Evolutionary conservation across 35 echinoderm and acorn worm genomes (phyloP).

Genomic region (Holothuria glaberrima): DNA sequence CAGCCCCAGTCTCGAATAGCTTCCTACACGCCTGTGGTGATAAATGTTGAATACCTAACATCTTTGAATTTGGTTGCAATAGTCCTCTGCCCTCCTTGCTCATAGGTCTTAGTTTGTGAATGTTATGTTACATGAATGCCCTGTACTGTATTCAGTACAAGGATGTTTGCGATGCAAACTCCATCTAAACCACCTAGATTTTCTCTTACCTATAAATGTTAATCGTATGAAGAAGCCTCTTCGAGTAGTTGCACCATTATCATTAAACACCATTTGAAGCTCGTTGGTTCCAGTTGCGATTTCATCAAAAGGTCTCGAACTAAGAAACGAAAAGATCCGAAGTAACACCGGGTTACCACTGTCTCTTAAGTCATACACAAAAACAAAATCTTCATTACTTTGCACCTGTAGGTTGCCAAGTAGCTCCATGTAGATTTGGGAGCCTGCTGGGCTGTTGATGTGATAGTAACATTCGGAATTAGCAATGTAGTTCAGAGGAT

Average conservation of each 20-base stretch:
- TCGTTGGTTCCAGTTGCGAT: not conserved
- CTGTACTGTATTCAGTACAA: too few species aligned
- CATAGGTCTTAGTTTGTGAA: too few species aligned
- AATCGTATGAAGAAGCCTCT: not conserved
- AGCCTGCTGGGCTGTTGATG: not conserved
- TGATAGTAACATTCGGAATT: not conserved
- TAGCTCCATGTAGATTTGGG: not conserved
- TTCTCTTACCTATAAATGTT: not conserved
- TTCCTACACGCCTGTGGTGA: too few species aligned
- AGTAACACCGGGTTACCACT: not conserved
- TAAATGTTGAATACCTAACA: too few species aligned
- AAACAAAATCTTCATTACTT: not conserved
- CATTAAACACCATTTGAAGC: not conserved
- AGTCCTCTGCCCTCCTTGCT: too few species aligned
- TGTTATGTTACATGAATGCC: too few species aligned
- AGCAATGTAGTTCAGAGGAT: not conserved
- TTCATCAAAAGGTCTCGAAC: not conserved
- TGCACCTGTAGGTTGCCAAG: not conserved
- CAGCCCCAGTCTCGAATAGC: too few species aligned
- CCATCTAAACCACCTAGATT: too few species aligned
- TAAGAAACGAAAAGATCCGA: not conserved
- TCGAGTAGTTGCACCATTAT: not conserved
- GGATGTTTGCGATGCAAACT: too few species aligned
- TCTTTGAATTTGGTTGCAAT: too few species aligned
- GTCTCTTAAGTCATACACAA: not conserved